Base-by-base conservation (phyloP, 1,140 invertebrate genomes). In the Zeugodacus cucurbitae region DNA sequence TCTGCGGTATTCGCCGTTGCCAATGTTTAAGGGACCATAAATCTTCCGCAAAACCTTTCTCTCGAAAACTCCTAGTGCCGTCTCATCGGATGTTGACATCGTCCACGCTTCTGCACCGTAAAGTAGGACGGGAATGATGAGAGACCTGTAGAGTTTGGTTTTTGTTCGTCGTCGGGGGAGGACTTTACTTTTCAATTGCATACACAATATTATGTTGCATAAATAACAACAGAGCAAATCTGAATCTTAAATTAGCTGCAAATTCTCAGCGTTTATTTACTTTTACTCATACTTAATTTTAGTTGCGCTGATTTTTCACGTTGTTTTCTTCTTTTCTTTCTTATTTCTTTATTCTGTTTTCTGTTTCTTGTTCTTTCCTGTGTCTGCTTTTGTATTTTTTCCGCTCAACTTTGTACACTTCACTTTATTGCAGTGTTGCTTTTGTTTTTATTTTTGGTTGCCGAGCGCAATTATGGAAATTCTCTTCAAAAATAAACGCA, bases 221-320 rank as follows among this genome's bases (percentile, higher is more conserved):
- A 62, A 62, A 62, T 62, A 62, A 62, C 58, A 7, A 7, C 58
- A 62, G 3, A 0, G 5, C 3, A 17, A 74, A 74, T 74, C 34
- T 37, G 67, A 22, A 37, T 22, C 67, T 74, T 41, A 41, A 41
- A 74, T 41, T 74, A 22, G 34, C 5, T 20, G 34, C 32, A n/a
- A 41, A n/a, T n/a, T n/a, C n/a, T n/a, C 92, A 92, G 92, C 92
- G 32, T 22, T 22, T 20, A 41, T 74, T 74, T 74, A n/a, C 34
- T 37, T 74, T 37, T 34, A 74, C 34, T 41, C 34, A 41, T 32
- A 41, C 67, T 41, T 74, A 74, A 74, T 74, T 74, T 41, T 41
- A n/a, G 29, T 41, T 74, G 11, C 34, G 34, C 67, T 41, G 32
- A 74, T 74, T 74, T 67, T 74, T 22, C 67, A 74, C 20, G 41